Evolutionary conservation across 2,113 vertebrate genomes (phyloP), one percentile per base, ranked within the genome.

Genomic region (Camelus dromedarius): DNA sequence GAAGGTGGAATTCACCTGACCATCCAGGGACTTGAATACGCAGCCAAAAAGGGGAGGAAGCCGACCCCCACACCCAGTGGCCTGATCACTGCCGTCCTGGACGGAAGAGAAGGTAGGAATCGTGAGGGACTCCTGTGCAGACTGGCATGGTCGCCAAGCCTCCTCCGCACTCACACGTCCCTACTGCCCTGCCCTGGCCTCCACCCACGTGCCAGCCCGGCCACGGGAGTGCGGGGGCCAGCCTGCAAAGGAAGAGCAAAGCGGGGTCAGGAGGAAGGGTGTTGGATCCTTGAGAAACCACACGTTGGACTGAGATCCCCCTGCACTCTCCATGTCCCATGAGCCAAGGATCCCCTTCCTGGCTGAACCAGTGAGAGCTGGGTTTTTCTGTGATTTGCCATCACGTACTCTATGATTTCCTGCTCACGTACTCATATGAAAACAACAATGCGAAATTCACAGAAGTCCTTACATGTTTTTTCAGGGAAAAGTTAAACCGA

Each of bases 271-370:
- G 22, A 30, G 48, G 10, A 82, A 16, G 12, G 13, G 32, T 3
- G 3, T 30, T 32, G 32, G 8, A 58, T 22, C 9, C 6, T 0
- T 5, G 24, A 64, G 56, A 48, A 35, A 18, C 20, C 32, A 52
- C 42, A 8, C 2, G 30, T 15, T n/a, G 11, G 35, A 22, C 52
- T 1, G 69, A 50, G 32, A 4, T 14, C n/a, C 12, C 28, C 8
- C 48, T 9, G 16, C 22, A 0, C 18, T 0, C 2, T 0, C 22
- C 26, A 4, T 0, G 1, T 14, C 48, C 58, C 11, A 1, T 0
- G 24, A 24, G 30, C 48, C 58, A 11, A 16, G 19, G 26, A 2
- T 14, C 6, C 58, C 52, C 13, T n/a, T 20, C 2, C 0, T 10
- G 19, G 32, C 32, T n/a, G 8, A 48, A 48, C n/a, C 66, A 19